Percentiles rank a stretch among this genome's conserved stretches.
These are phyloP conservation scores for Electrophaes corylata DNA, from an alignment of 2,888 invertebrate species.

Conservation along the genomic window DNA sequence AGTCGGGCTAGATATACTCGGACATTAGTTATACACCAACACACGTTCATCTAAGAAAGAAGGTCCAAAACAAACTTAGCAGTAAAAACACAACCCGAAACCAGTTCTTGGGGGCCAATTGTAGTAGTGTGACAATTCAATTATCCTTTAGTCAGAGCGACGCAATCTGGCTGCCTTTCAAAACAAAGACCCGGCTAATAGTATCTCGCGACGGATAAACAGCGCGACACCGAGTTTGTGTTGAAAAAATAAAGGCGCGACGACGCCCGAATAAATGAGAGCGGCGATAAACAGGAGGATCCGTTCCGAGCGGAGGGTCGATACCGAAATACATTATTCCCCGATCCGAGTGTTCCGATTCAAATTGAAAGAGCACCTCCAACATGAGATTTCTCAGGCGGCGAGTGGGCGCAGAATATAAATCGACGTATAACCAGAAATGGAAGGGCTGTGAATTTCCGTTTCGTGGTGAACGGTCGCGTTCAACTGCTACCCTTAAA, in stretches of 20 bases:
- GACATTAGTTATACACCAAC: conserved; percentile 20
- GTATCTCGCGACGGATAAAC: conserved; percentile 76
- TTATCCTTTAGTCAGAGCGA: conserved; percentile 69
- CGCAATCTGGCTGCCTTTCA: conserved; percentile 73
- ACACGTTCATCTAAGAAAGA: conserved; percentile 25
- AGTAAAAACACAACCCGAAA: conserved; percentile 42
- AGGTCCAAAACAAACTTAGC: conserved; percentile 34
- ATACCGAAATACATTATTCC: conserved; percentile 84
- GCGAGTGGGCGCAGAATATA: conserved; percentile 84
- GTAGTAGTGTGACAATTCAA: conserved; percentile 71
- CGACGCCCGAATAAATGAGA: conserved; percentile 83
- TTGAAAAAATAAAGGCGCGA: conserved; percentile 82
- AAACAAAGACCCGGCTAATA: conserved; percentile 79
- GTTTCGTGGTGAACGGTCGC: conserved; percentile 69
- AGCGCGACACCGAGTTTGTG: conserved; percentile 74
- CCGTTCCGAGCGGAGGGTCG: conserved; percentile 79
- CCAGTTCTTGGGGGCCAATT: conserved; percentile 45
- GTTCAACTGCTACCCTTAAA: conserved; percentile 52
- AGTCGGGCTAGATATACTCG: not conserved
- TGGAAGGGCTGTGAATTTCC: conserved; percentile 80
- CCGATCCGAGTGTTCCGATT: conserved; percentile 84
- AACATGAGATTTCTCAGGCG: conserved; percentile 84
- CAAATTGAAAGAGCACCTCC: conserved; percentile 85
- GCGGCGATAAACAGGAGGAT: conserved; percentile 83
- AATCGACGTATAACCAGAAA: conserved; percentile 83